Percentiles rank a stretch among this genome's conserved stretches.
Evolutionary conservation across 2,888 invertebrate genomes (phyloP).

Genomic region (Drosophila helvetica): DNA sequence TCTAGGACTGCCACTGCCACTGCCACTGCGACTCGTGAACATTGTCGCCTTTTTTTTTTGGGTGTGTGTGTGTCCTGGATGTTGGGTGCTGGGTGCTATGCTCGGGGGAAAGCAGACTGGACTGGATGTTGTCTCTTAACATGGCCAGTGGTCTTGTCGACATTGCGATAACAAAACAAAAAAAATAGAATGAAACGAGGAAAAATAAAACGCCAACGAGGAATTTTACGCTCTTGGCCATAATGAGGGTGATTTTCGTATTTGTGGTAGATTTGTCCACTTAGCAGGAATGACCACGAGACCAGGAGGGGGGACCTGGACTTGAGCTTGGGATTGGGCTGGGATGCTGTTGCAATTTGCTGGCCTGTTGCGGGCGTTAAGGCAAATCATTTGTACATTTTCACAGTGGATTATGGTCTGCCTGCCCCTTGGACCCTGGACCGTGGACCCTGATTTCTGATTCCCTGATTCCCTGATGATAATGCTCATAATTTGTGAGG

Average conservation of each 20-base stretch:
- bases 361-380: constrained; percentile 20
- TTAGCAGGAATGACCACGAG: constrained; percentile 76
- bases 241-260: constrained; percentile 83
- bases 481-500: constrained; percentile 80
- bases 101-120: constrained; percentile 13
- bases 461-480: constrained; percentile 64
- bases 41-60: constrained; percentile 65
- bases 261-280: constrained; percentile 82
- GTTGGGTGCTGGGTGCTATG: constrained; percentile 48
- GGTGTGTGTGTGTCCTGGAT: constrained; percentile 23
- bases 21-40: constrained; percentile 57
- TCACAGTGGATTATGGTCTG: constrained; percentile 72
- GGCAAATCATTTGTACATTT: constrained; percentile 76
- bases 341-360: constrained; percentile 67
- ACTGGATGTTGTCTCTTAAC: constrained; percentile 72
- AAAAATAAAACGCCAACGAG: constrained; percentile 23
- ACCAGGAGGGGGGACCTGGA: not conserved
- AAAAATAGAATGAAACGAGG: constrained; percentile 11
- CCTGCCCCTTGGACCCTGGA: constrained; percentile 24
- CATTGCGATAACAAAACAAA: constrained; percentile 68
- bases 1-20: constrained; percentile 4
- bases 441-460: constrained; percentile 16
- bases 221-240: constrained; percentile 73
- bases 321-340: constrained; percentile 44
- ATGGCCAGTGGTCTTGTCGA: constrained; percentile 78